Evolutionary conservation across 2,888 invertebrate species (phyloP).

Genomic region (Dolichomitus sp.): DNA sequence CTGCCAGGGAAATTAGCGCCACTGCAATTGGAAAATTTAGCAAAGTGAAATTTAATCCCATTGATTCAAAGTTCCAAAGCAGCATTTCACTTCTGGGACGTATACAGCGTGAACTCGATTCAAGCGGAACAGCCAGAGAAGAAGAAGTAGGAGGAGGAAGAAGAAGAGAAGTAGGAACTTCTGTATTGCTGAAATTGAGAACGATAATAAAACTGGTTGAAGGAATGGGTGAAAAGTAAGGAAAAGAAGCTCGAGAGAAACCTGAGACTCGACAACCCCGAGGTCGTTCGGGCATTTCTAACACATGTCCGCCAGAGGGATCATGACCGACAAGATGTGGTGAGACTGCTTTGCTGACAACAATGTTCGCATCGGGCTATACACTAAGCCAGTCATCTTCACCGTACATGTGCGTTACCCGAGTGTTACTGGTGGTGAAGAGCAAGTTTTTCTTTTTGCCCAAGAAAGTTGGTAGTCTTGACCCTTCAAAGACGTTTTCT

Average conservation of each 20-base stretch:
- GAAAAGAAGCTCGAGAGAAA: not conserved
- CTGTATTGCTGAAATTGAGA: not conserved
- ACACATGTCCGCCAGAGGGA: slow-evolving; percentile 1
- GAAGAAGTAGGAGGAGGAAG: not conserved
- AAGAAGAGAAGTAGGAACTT: not conserved
- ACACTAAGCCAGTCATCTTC: not conserved
- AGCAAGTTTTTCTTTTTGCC: not conserved
- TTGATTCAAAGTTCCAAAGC: slow-evolving; percentile 44
- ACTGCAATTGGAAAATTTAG: slow-evolving; percentile 30
- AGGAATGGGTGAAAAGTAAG: not conserved
- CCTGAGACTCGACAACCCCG: not conserved
- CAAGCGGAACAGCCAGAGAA: not conserved
- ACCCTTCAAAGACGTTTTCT: slow-evolving; percentile 18
- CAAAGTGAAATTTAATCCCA: slow-evolving; percentile 53
- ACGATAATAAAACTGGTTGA: not conserved
- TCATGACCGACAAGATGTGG: not conserved
- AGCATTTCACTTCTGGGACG: not conserved
- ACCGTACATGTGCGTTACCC: not conserved
- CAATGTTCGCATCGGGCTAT: not conserved
- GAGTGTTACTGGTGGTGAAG: too few relatives aligned
- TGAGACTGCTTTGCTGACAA: not conserved
- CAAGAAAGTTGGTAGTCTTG: slow-evolving; percentile 39
- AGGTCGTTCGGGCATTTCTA: not conserved
- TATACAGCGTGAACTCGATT: not conserved
- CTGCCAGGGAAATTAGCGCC: slow-evolving; percentile 43